Conservation (phyloP, 2,888 invertebrate genomes). For the Sinotaia quadrata region DNA sequence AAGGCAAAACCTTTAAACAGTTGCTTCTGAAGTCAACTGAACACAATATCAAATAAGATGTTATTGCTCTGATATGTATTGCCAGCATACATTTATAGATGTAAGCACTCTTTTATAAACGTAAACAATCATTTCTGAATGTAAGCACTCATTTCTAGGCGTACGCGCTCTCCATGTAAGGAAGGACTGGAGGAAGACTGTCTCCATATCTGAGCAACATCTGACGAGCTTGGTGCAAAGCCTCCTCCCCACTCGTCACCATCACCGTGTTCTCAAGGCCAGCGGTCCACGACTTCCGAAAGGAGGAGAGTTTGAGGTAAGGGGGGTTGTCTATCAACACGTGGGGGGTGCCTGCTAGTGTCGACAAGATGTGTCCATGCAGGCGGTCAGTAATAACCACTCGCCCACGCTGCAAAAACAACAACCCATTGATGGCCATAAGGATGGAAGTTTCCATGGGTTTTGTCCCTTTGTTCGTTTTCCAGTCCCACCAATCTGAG, state of each 20-base stretch:
- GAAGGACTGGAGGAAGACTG: neutral
- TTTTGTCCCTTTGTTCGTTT: conserved; percentile 16
- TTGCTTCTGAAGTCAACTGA: no score
- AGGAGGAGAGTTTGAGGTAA: conserved; percentile 26
- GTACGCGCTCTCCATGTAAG: no score
- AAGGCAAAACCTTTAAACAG: no score
- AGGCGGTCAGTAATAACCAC: conserved; percentile 42
- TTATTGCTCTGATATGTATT: no score
- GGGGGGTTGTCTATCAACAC: conserved; percentile 38
- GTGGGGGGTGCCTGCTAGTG: conserved; percentile 40
- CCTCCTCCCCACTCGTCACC: conserved; percentile 6
- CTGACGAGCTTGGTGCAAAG: neutral
- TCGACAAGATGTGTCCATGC: conserved; percentile 43
- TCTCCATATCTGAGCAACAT: neutral
- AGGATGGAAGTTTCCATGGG: conserved; percentile 37
- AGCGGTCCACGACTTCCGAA: conserved; percentile 26
- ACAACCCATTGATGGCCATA: conserved; percentile 34
- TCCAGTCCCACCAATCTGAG: conserved; percentile 36
- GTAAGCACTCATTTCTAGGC: no score
- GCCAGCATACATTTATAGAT: no score
- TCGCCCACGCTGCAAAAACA: conserved; percentile 38
- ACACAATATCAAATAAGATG: no score
- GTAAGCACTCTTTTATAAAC: no score
- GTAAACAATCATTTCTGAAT: no score
- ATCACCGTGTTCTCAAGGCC: conserved; percentile 11